Percentiles rank a stretch among this genome's conserved stretches.
Conservation (phyloP, 2,888 invertebrate species). For the Parthenolecanium corni region DNA sequence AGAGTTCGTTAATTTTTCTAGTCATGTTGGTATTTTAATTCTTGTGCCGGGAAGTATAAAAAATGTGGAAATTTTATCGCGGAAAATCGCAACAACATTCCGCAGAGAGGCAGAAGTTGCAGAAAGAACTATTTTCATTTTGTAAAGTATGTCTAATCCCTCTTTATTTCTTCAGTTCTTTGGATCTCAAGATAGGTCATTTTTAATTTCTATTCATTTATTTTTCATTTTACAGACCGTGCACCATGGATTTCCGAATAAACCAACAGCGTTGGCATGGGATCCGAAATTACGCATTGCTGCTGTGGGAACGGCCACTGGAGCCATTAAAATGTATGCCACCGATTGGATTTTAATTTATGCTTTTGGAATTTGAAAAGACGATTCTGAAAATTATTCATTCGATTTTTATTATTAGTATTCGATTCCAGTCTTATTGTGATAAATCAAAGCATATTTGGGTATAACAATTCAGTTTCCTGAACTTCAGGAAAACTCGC, state of each 20-base stretch:
- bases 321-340: constrained; percentile 67
- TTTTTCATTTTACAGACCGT: constrained; percentile 61
- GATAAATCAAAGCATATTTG: too few relatives aligned
- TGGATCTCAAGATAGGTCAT: not conserved
- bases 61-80: constrained; percentile 86
- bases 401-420: too few relatives aligned
- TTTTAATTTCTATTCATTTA: constrained; percentile 33
- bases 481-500: too few relatives aligned
- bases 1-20: too few relatives aligned
- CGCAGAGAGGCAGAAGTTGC: constrained; percentile 81
- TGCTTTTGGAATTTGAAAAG: too few relatives aligned
- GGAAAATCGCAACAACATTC: constrained; percentile 87
- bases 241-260: constrained; percentile 94
- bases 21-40: too few relatives aligned
- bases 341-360: not conserved
- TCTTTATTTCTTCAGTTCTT: too few relatives aligned
- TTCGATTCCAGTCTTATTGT: too few relatives aligned
- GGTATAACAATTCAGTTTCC: too few relatives aligned
- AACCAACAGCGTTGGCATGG: constrained; percentile 88
- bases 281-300: constrained; percentile 76
- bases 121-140: constrained; percentile 87
- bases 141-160: constrained; percentile 83
- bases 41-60: not conserved
- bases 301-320: constrained; percentile 88
- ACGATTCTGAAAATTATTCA: too few relatives aligned